phyloP scores from a whole-genome alignment of 2,888 invertebrate genomes.

The Lysandra coridon region DNA sequence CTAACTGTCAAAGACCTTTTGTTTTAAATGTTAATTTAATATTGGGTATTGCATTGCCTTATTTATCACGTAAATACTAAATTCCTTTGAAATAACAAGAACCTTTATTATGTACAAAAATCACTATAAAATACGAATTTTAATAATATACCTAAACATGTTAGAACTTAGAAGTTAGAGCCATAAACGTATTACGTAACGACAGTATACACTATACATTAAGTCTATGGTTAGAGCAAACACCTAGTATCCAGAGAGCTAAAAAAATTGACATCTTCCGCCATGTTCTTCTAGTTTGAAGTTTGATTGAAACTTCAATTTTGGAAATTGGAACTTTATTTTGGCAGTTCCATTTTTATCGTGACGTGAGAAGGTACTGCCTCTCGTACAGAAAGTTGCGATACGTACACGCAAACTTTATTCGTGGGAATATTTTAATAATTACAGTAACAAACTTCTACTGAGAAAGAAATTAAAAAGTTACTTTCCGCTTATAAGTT shows the following conservation, averaged over 20 bases:
- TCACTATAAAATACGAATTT: background rate
- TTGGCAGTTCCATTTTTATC: constrained; percentile 45
- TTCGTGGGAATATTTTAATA: background rate
- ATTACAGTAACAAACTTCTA: background rate
- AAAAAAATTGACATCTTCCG: background rate
- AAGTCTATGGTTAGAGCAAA: background rate
- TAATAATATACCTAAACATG: background rate
- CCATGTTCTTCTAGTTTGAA: constrained; percentile 17
- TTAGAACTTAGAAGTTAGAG: too few relatives aligned
- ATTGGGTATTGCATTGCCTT: too few relatives aligned
- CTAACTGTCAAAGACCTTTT: background rate
- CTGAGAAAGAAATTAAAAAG: background rate
- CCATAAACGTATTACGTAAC: too few relatives aligned
- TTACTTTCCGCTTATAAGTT: background rate
- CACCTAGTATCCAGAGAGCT: background rate
- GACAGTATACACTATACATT: too few relatives aligned
- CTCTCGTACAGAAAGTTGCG: constrained; percentile 47
- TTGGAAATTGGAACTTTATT: constrained; percentile 34
- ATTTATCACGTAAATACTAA: too few relatives aligned
- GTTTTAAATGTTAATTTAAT: background rate
- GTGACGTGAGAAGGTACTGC: constrained; percentile 41
- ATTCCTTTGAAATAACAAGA: too few relatives aligned
- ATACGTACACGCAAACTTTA: constrained; percentile 46
- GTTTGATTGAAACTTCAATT: constrained; percentile 15
- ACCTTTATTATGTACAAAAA: too few relatives aligned